A percentile compares a stretch with the other conserved stretches of the same genome.
Conservation (phyloP, 2,113 vertebrate genomes). For the Hemiprocne comata region DNA sequence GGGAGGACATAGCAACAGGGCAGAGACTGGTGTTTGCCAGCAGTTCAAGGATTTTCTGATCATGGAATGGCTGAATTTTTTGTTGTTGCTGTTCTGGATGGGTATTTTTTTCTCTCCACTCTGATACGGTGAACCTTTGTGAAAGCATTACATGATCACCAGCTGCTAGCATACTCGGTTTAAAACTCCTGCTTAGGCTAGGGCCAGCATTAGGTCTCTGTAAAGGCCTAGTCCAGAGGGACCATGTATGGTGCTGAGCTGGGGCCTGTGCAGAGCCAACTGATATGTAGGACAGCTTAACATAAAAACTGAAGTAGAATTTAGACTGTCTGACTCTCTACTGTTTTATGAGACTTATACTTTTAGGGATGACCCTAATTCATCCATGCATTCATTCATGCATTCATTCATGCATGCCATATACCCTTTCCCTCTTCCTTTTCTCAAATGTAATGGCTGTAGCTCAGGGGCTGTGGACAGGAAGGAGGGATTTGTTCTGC, state of each 20-base stretch:
- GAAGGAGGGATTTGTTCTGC: neutral
- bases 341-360: neutral
- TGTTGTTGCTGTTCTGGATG: neutral
- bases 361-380: neutral
- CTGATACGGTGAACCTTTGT: neutral
- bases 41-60: neutral
- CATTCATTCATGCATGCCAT: no score
- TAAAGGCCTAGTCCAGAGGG: neutral
- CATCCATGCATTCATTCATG: no score
- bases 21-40: neutral
- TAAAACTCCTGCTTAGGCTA: neutral
- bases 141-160: neutral
- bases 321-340: neutral
- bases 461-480: neutral
- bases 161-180: neutral
- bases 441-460: neutral
- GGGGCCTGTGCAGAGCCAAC: neutral
- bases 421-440: neutral
- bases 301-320: neutral
- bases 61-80: accelerated
- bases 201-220: no score
- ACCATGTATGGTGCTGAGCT: accelerated
- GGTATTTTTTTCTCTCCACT: accelerated
- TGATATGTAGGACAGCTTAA: neutral
- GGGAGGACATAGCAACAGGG: neutral